Percentiles rank a stretch among this genome's conserved stretches.
These are phyloP conservation scores for Drepana falcataria DNA, from an alignment of 2,888 invertebrate genomes.

Conservation along the genomic window DNA sequence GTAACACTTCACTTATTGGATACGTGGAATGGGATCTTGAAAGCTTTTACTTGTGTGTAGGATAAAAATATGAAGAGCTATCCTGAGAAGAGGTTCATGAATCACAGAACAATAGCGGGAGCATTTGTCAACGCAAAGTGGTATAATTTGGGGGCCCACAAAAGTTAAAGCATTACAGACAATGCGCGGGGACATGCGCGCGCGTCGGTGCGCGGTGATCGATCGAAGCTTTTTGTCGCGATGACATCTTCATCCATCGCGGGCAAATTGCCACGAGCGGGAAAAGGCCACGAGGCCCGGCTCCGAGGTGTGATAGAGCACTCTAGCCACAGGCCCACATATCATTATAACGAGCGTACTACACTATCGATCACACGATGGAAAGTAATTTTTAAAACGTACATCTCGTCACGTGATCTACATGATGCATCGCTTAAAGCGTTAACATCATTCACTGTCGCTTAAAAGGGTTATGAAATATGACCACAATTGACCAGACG, in stretches of 20 bases:
- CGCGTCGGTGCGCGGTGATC: conserved; percentile 56
- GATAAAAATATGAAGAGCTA: no score
- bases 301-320: conserved; percentile 63
- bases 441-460: conserved; percentile 47
- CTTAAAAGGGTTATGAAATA: conserved; percentile 15
- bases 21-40: conserved; percentile 14
- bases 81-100: no score
- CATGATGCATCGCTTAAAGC: conserved; percentile 37
- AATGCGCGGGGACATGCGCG: conserved; percentile 43
- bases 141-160: conserved; percentile 7
- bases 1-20: conserved; percentile 37
- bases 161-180: conserved; percentile 24
- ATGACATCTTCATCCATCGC: conserved; percentile 72
- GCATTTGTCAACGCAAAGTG: conserved; percentile 1
- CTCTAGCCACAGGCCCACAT: conserved; percentile 18
- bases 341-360: conserved; percentile 67
- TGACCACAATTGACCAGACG: conserved; percentile 4
- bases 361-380: conserved; percentile 61
- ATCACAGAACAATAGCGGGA: conserved; percentile 4
- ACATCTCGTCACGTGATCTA: conserved; percentile 30
- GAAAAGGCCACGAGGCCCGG: conserved; percentile 37
- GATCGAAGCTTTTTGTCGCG: conserved; percentile 74
- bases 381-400: conserved; percentile 44
- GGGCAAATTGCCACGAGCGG: conserved; percentile 61
- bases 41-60: conserved; percentile 5